These are phyloP conservation scores for Malacoctenus gilli DNA, from an alignment of 2,797 vertebrate genomes.

Conservation along the genomic window DNA sequence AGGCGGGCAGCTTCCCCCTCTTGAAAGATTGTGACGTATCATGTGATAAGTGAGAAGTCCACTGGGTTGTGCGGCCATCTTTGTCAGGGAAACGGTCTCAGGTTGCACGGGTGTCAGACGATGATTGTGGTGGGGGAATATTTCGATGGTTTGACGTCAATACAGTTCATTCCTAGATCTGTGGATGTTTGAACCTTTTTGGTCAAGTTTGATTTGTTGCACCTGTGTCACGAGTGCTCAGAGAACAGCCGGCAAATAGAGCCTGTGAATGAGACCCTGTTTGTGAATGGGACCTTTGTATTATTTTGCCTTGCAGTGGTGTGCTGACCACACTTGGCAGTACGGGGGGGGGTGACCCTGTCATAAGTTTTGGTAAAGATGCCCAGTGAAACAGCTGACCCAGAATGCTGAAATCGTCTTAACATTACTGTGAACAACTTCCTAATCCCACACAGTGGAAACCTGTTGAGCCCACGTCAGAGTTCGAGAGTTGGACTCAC, in stretches of 20 bases:
- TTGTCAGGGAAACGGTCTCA: constrained; percentile 1
- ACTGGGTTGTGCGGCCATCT: too few species aligned
- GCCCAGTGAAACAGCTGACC: neutral
- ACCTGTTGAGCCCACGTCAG: neutral
- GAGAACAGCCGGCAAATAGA: constrained; percentile 6
- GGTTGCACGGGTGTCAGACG: constrained; percentile 7
- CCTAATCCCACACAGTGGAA: neutral
- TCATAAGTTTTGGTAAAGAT: constrained; percentile 1
- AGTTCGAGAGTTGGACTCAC: constrained; percentile 6
- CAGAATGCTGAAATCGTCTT: neutral
- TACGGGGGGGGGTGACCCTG: neutral
- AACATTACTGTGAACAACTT: neutral
- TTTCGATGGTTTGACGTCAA: neutral
- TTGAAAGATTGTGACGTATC: constrained; percentile 2
- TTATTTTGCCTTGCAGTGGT: neutral
- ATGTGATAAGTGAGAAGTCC: neutral
- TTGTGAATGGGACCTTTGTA: constrained; percentile 7
- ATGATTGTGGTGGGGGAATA: neutral
- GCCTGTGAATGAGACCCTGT: constrained; percentile 5
- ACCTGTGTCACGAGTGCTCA: constrained; percentile 4
- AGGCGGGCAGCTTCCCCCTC: neutral
- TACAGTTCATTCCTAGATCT: constrained; percentile 1
- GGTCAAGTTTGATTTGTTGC: constrained; percentile 6
- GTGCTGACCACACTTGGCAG: neutral
- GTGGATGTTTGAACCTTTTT: neutral